A percentile compares a stretch with the other conserved stretches of the same genome.
These are phyloP conservation scores for Dromaius novaehollandiae DNA, from an alignment of 2,113 vertebrate species.

Conservation along the genomic window DNA sequence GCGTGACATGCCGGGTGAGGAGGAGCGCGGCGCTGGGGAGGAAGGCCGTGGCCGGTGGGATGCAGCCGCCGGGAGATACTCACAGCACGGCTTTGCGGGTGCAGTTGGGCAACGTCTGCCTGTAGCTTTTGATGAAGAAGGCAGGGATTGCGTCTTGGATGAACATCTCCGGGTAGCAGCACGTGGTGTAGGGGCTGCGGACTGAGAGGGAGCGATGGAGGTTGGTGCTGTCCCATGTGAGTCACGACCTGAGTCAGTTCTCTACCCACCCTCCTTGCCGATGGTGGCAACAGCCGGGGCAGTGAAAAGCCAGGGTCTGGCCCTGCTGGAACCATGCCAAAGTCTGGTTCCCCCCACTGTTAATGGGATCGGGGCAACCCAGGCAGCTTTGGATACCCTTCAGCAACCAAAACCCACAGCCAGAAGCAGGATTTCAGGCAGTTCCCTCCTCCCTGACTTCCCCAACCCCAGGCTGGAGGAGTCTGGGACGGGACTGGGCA, in stretches of 20 bases:
- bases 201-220: neutral
- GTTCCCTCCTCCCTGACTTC: rapidly evolving
- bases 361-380: neutral
- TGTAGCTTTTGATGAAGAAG: rapidly evolving
- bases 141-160: rapidly evolving
- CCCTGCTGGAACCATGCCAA: neutral
- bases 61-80: neutral
- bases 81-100: neutral
- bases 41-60: neutral
- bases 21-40: neutral
- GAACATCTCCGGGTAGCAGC: neutral
- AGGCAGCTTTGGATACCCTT: neutral
- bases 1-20: rapidly evolving
- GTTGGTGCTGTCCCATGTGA: neutral
- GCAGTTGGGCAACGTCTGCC: rapidly evolving
- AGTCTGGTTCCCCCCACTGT: neutral
- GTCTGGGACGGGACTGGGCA: rapidly evolving
- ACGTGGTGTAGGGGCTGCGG: rapidly evolving
- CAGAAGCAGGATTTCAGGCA: neutral
- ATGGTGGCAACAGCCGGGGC: no score
- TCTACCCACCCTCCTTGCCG: neutral
- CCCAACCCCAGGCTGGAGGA: neutral
- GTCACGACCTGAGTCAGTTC: neutral
- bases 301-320: neutral
- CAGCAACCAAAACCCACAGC: neutral